Conservation (phyloP, 2,888 invertebrate genomes). For the Lasioglossum villosulum region DNA sequence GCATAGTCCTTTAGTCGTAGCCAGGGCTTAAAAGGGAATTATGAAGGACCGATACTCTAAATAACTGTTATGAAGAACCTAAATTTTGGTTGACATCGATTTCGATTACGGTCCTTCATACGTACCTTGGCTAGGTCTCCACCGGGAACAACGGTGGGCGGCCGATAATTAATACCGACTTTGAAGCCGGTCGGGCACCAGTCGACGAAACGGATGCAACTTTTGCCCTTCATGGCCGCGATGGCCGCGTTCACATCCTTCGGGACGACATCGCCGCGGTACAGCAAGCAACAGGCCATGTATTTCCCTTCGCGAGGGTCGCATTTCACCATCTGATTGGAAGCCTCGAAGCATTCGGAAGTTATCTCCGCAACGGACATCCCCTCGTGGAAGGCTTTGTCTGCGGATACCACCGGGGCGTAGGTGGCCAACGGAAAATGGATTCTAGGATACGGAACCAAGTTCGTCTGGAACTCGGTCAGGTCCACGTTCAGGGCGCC, state of each 20-base stretch:
- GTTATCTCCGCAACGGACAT: conserved; percentile 93
- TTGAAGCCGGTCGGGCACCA: conserved; percentile 98
- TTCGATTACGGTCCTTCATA: too few relatives aligned
- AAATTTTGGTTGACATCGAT: too few relatives aligned
- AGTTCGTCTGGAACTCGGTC: conserved; percentile 96
- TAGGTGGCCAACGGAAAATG: conserved; percentile 89
- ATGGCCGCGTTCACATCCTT: conserved; percentile 95
- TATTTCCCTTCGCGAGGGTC: conserved; percentile 94
- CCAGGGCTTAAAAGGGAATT: too few relatives aligned
- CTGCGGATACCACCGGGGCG: conserved; percentile 90
- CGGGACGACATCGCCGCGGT: conserved; percentile 95
- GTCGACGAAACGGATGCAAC: conserved; percentile 95
- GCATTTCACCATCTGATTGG: conserved; percentile 96
- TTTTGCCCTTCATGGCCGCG: conserved; percentile 91
- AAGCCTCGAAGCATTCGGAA: conserved; percentile 94
- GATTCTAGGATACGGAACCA: conserved; percentile 88
- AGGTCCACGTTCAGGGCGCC: conserved; percentile 93
- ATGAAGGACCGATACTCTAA: too few relatives aligned
- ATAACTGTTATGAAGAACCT: too few relatives aligned
- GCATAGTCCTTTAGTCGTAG: too few relatives aligned
- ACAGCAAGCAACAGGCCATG: conserved; percentile 95
- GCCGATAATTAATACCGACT: conserved; percentile 86
- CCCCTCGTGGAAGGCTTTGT: conserved; percentile 91
- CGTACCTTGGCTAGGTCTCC: conserved; percentile 80
- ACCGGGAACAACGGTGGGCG: conserved; percentile 80